Percentiles rank a stretch among this genome's conserved stretches.
These are phyloP conservation scores for Pachyrhynchus sulphureomaculatus DNA, from an alignment of 1,140 invertebrate genomes.

Conservation along the genomic window DNA sequence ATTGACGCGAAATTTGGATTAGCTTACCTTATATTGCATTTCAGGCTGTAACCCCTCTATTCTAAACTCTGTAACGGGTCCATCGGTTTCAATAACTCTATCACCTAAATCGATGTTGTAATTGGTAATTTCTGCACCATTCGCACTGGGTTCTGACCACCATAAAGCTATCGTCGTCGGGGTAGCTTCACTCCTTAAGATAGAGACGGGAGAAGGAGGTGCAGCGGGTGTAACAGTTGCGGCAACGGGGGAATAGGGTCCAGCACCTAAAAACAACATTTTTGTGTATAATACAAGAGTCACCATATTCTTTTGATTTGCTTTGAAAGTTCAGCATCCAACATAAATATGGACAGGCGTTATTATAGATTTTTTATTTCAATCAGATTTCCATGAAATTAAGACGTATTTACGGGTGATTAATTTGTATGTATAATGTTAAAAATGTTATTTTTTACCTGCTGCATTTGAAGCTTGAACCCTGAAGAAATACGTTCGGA, in stretches of 20 bases:
- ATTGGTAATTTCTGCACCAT: constrained; percentile 71
- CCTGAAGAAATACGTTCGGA: constrained; percentile 76
- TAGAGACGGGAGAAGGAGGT: constrained; percentile 67
- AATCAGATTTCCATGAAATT: too few species aligned
- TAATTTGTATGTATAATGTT: too few species aligned
- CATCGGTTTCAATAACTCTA: constrained; percentile 59
- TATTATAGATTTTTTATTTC: too few species aligned
- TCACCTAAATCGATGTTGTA: constrained; percentile 77
- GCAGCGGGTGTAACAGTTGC: constrained; percentile 70
- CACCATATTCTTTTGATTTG: too few species aligned
- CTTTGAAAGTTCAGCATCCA: too few species aligned
- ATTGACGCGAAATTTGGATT: too few species aligned
- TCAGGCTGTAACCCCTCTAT: constrained; percentile 58
- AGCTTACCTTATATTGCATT: constrained; percentile 58
- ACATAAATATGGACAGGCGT: too few species aligned
- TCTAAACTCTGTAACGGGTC: constrained; percentile 55
- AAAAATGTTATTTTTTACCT: constrained; percentile 54
- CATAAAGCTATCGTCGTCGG: constrained; percentile 66
- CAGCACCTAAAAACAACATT: constrained; percentile 51
- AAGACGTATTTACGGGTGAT: too few species aligned
- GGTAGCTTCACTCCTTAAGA: constrained; percentile 61
- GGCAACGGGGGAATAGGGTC: constrained; percentile 67
- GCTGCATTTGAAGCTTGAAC: constrained; percentile 77
- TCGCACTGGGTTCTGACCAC: constrained; percentile 71
- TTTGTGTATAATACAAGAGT: too few species aligned